These are phyloP conservation scores for Cheilosia soror DNA, from an alignment of 2,888 invertebrate species.

Conservation along the genomic window DNA sequence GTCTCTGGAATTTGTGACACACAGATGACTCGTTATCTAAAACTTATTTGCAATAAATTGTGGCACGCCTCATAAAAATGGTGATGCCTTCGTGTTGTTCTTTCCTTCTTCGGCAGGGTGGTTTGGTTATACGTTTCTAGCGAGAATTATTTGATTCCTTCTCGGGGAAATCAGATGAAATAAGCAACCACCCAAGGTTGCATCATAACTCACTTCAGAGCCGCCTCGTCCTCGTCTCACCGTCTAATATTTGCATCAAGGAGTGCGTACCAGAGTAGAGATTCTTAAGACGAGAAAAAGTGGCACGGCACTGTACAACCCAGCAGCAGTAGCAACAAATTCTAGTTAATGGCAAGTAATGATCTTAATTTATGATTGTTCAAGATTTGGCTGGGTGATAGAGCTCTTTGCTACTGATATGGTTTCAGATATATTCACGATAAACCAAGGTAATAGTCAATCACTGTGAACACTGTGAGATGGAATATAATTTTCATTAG, in stretches of 20 bases:
- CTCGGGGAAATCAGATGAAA: constrained; percentile 61
- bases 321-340: background rate
- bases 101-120: constrained; percentile 15
- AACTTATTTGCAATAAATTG: constrained; percentile 80
- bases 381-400: constrained; percentile 59
- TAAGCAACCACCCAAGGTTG: constrained; percentile 56
- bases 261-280: background rate
- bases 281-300: constrained; percentile 39
- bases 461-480: constrained; percentile 54
- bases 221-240: constrained; percentile 13
- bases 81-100: constrained; percentile 71
- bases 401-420: constrained; percentile 7
- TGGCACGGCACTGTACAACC: background rate
- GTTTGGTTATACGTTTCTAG: constrained; percentile 28
- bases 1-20: constrained; percentile 78
- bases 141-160: constrained; percentile 63
- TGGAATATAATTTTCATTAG: constrained; percentile 74
- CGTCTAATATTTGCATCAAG: constrained; percentile 62
- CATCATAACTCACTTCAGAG: constrained; percentile 61
- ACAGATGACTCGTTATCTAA: constrained; percentile 79
- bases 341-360: constrained; percentile 69
- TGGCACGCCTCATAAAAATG: constrained; percentile 79
- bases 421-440: constrained; percentile 15
- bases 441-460: constrained; percentile 68
- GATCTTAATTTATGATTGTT: constrained; percentile 73